Evolutionary conservation across 2,888 invertebrate species (phyloP), one percentile per base, ranked within the genome.

Genomic region (Phytoseiulus persimilis): DNA sequence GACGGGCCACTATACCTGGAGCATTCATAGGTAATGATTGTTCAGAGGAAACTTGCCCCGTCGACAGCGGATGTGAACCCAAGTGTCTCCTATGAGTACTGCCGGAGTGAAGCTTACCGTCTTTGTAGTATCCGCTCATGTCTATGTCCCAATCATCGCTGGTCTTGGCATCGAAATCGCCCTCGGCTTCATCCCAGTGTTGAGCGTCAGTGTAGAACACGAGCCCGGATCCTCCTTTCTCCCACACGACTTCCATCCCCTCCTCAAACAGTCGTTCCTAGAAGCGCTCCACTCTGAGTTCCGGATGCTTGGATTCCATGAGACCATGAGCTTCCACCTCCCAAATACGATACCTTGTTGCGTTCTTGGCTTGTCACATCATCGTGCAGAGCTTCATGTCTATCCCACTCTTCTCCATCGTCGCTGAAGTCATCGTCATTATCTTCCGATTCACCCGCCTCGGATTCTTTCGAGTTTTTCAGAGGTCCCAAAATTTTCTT

Each of bases 141-240:
- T 94, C 94, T 0, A 94, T 93, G 92, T 94, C 94, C 93, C 94
- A 94, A 91, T 94, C 94, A 92, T 94, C 94, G 0, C 94, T 93
- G 90, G 94, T 94, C 91, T 93, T 93, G 91, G 93, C 94, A 92
- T 94, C 94, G 92, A 94, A 94, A 91, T 93, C 92, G 91, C 93
- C 94, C 90, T 93, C 93, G 90, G 93, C 92, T 90, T 92, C 92
- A 90, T 94, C 93, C 94, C 94, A 94, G 91, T 92, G 93, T 91
- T 93, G 93, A 31, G 94, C 94, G 92, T 94, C 94, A 0, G 94
- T 94, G 91, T 94, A 94, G 92, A 94, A 94, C 11, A 94, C 94
- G 0, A 94, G 92, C 90, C 94, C 94, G 90, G 94, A 93, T 6
- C 94, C 94, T 90, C 94, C 94, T 92, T 94, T 94, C 91, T 94